Evolutionary conservation across 2,888 invertebrate species (phyloP), one percentile per base, ranked within the genome.

Genomic region (Sphaeridia pumilis): DNA sequence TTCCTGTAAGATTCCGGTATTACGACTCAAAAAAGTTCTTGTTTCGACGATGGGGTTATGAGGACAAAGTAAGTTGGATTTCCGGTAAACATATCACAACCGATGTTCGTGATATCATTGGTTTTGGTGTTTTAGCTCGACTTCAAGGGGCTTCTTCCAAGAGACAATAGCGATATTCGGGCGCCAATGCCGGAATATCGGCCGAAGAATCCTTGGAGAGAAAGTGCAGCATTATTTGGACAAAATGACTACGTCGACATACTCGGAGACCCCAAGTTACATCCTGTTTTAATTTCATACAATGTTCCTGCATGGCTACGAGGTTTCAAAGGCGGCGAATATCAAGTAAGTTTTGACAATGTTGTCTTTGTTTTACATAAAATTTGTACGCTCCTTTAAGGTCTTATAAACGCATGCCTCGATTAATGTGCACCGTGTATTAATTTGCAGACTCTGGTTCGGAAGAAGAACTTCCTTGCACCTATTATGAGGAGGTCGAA

Each of bases 231-330:
- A 1, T 70, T 89, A 1, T 90, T 87, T 73, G 95, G 95, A 0
- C 93, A 93, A 70, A 95, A 95, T 73, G 94, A 95, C 71, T 95
- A 94, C 68, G 92, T 95, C 60, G 94, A 97, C 70, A 92, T 97
- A 54, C 75, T 97, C 48, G 95, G 95, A 2, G 80, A 83, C 67
- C 87, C 86, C 28, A 75, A 76, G 17, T 63, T 84, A 4, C 87
- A 92, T 69, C 94, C 95, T 0, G 82, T 84, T 0, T 83, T 80
- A 68, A 79, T 93, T 14, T 70, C 90, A 14, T 90, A 92, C 67
- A 81, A 83, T 56, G 78, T 92, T 4, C 95, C 95, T 0, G 72
- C 78, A 0, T 97, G 94, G 94, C 74, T 97, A 31, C 78, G 87
- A 65, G 95, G 94, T 46, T 82, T 90, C 44, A 78, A 77, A 17